These are phyloP conservation scores for Andrena haemorrhoa DNA, from an alignment of 2,888 invertebrate genomes.

Conservation along the genomic window DNA sequence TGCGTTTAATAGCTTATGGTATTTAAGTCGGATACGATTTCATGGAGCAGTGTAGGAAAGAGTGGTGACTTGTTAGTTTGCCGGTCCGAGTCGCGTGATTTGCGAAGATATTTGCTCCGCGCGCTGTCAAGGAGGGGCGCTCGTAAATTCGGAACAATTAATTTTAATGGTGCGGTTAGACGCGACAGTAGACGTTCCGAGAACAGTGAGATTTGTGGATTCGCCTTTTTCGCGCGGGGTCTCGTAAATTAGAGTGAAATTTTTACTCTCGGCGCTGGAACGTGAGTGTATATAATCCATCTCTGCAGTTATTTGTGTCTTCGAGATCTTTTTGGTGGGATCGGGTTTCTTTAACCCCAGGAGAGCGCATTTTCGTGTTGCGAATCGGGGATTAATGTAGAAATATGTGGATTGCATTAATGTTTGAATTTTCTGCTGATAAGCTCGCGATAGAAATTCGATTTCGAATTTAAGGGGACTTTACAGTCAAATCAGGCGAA, in stretches of 20 bases:
- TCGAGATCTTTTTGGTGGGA: neutral
- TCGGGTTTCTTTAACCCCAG: neutral
- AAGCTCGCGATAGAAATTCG: neutral
- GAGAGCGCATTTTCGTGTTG: neutral
- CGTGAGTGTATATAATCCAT: neutral
- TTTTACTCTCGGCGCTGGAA: neutral
- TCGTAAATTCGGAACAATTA: slow-evolving; percentile 14
- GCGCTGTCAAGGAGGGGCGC: neutral
- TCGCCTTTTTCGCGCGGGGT: neutral
- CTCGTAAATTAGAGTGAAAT: neutral
- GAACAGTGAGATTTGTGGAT: neutral
- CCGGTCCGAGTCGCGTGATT: neutral
- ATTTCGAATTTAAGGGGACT: neutral
- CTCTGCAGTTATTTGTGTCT: neutral
- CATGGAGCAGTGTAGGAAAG: neutral
- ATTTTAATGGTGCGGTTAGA: slow-evolving; percentile 13
- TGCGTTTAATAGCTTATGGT: too few relatives aligned
- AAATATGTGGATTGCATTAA: neutral
- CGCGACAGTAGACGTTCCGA: neutral
- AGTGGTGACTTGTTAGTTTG: too few relatives aligned
- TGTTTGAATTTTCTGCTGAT: neutral
- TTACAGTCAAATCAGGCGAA: neutral
- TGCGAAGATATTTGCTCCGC: neutral
- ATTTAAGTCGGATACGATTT: slow-evolving; percentile 20
- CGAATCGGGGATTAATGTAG: neutral